Evolutionary conservation across 2,888 invertebrate genomes (phyloP), one percentile per base, ranked within the genome.

Genomic region (Atrina japonica): DNA sequence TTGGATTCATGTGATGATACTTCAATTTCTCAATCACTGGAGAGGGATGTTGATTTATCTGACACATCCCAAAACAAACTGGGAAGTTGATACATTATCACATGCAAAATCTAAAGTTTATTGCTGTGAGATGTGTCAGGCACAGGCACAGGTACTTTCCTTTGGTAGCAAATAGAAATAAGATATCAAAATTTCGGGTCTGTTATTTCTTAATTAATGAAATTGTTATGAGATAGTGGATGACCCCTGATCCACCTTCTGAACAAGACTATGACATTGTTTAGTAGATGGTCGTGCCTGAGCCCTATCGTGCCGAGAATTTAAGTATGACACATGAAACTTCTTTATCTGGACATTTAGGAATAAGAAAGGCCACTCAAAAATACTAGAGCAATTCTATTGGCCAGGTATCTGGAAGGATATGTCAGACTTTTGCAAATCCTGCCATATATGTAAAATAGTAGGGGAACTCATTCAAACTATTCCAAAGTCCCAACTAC

Each of bases 201-300:
- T 67, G 71, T 61, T 78, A 50, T 63, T 70, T 53, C 64, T 21
- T 23, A 1, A 45, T 60, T 11, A 50, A 71, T 61, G 66, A 63
- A 16, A 60, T 78, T 50, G 27, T 72, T 9, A 78, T 76, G 65
- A 71, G 72, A 60, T 75, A 70, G 60, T 75, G 66, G 68, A 40
- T 70, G 53, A 66, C 74, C 5, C 56, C 61, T 50, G 74, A 72
- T 66, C 74, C 47, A 23, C 23, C 55, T 53, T 45, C 68, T 52
- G 49, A 63, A 23, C 59, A 78, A 11, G 76, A 74, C 53, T 76
- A 70, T 74, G 50, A 35, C 23, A 53, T 68, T 6, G 23, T 69
- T 1, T 50, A 75, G 45, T 66, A 76, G 45, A 69, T 76, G 49
- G 74, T 76, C 16, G 66, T 76, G 6, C 72, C 73, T 3, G 29